These are phyloP conservation scores for Danaus chrysippus DNA, from an alignment of 2,888 invertebrate genomes.

Conservation along the genomic window DNA sequence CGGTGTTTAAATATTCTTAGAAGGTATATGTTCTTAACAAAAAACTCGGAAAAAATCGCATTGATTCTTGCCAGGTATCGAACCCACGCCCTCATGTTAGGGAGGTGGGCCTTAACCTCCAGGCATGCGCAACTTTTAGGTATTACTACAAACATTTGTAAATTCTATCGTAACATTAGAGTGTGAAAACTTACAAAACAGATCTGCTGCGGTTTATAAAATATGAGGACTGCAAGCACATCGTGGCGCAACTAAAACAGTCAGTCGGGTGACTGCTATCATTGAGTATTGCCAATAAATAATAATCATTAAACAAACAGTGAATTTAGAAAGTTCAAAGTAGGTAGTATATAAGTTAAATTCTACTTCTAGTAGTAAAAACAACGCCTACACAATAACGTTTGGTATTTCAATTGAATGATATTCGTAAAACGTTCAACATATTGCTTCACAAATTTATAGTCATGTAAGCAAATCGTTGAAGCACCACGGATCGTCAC, in stretches of 20 bases:
- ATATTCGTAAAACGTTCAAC: neutral
- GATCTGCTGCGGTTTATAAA: neutral
- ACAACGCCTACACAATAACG: neutral
- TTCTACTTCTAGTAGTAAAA: neutral
- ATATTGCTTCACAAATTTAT: slow-evolving; percentile 2
- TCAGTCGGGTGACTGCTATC: no score
- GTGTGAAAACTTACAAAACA: slow-evolving; percentile 3
- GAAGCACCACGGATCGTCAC: neutral
- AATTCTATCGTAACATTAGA: neutral
- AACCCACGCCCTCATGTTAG: no score
- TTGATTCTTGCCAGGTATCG: no score
- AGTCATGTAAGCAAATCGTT: slow-evolving; percentile 4
- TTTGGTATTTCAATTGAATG: neutral
- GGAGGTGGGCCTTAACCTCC: slow-evolving; percentile 34
- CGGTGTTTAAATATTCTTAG: no score
- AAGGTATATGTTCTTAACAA: no score
- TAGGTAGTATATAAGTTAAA: no score
- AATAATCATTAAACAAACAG: no score
- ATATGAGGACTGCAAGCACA: neutral
- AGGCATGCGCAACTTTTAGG: slow-evolving; percentile 13
- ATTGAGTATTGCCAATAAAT: no score
- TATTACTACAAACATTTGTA: no score
- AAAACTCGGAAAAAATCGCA: no score
- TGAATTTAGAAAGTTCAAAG: no score
- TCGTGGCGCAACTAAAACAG: neutral